These are phyloP conservation scores for Micrastur ruficollis DNA, from an alignment of 2,797 vertebrate species.

Conservation along the genomic window DNA sequence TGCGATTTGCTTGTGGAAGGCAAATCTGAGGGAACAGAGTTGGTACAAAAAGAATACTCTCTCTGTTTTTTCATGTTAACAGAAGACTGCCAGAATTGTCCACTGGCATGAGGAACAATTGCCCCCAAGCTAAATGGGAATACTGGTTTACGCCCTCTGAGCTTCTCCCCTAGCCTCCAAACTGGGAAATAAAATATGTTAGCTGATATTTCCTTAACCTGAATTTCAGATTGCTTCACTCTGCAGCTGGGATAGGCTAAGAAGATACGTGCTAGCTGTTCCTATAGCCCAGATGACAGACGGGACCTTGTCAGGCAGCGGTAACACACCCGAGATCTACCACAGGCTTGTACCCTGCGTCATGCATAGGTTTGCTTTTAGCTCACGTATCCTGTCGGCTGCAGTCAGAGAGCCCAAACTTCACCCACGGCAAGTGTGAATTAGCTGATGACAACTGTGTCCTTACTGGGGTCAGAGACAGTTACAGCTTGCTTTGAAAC, in stretches of 20 bases:
- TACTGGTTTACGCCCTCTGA: neutral
- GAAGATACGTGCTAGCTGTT: neutral
- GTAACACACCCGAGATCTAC: accelerated
- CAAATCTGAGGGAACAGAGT: neutral
- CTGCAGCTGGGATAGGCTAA: neutral
- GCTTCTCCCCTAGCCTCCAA: neutral
- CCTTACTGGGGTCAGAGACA: neutral
- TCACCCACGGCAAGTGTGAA: neutral
- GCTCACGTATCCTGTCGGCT: neutral
- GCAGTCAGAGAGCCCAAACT: neutral
- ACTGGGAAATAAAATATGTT: neutral
- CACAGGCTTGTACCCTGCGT: neutral
- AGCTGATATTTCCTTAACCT: neutral
- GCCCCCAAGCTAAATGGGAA: neutral
- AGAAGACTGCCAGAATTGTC: neutral
- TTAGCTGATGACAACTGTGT: neutral
- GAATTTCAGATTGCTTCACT: neutral
- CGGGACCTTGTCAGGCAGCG: neutral
- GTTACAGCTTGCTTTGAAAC: neutral
- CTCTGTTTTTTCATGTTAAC: neutral
- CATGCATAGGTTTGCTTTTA: neutral
- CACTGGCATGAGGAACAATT: neutral
- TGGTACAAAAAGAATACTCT: neutral
- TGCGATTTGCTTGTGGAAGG: neutral
- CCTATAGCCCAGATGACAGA: neutral